Conservation (phyloP, 2,888 invertebrate species). For the Luperina nickerlii region DNA sequence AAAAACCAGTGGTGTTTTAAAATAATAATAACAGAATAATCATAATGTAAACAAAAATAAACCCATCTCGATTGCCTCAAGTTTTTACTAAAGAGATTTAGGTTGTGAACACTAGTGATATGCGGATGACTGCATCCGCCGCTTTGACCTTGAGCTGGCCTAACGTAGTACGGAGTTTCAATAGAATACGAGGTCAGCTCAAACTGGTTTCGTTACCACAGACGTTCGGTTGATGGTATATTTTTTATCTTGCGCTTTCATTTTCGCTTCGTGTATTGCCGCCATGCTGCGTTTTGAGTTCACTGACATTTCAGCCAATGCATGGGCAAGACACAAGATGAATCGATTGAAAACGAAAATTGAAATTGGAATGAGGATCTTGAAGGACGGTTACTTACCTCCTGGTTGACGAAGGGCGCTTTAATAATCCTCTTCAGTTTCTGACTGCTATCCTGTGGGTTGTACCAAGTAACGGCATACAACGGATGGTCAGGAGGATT, state of each 20-base stretch:
- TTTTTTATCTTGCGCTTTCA: neutral
- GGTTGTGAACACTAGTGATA: neutral
- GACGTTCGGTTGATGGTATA: too few relatives aligned
- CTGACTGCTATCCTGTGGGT: fast-evolving
- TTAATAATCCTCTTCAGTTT: neutral
- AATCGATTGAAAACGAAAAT: neutral
- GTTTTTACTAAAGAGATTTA: neutral
- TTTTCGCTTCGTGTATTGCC: neutral
- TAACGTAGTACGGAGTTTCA: neutral
- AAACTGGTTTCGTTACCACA: neutral
- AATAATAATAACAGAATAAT: neutral
- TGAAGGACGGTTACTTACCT: constrained; percentile 20
- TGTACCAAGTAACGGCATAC: constrained; percentile 20
- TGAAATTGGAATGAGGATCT: neutral
- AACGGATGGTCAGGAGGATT: constrained; percentile 14
- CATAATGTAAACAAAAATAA: neutral
- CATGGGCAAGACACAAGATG: neutral
- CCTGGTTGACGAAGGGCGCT: constrained; percentile 10
- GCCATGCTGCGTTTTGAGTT: neutral
- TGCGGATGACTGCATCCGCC: too few relatives aligned
- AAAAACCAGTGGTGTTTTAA: too few relatives aligned
- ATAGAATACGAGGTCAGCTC: neutral
- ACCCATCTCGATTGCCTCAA: neutral
- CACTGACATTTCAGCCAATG: neutral
- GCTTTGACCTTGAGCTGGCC: neutral